phyloP scores from a whole-genome alignment of 2,113 vertebrate species.

The Pelecanus crispus region DNA sequence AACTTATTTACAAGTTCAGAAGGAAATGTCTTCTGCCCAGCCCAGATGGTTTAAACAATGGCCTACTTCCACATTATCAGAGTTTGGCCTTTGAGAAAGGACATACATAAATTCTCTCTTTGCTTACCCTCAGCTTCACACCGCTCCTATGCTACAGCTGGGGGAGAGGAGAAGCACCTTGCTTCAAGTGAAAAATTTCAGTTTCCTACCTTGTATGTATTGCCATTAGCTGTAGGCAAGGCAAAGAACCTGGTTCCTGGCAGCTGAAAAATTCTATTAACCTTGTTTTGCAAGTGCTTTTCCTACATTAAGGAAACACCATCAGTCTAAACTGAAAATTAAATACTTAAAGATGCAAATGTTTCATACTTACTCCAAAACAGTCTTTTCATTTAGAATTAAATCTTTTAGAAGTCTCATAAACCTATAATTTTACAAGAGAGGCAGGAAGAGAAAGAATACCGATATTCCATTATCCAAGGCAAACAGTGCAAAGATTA shows the following conservation, averaged over 20 bases:
- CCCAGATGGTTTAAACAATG: background rate
- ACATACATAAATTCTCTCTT: background rate
- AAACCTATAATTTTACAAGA: background rate
- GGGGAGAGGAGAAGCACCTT: background rate
- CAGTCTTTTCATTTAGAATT: background rate
- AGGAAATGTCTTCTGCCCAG: background rate
- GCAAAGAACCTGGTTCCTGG: background rate
- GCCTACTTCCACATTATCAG: background rate
- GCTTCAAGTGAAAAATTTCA: background rate
- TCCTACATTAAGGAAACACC: background rate
- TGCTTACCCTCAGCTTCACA: background rate
- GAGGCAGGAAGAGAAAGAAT: background rate
- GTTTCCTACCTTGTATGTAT: background rate
- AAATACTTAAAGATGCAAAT: background rate
- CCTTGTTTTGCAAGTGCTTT: background rate
- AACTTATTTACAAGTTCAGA: background rate
- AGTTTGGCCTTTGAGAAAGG: background rate
- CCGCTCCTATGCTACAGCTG: background rate
- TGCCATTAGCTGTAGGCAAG: background rate
- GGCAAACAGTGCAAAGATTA: background rate
- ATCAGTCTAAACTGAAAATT: background rate
- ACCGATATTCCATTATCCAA: background rate
- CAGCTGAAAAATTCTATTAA: background rate
- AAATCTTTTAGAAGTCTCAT: background rate
- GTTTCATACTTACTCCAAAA: background rate